phyloP scores from a whole-genome alignment of 2,797 vertebrate genomes.

The Trematocara caparti region DNA sequence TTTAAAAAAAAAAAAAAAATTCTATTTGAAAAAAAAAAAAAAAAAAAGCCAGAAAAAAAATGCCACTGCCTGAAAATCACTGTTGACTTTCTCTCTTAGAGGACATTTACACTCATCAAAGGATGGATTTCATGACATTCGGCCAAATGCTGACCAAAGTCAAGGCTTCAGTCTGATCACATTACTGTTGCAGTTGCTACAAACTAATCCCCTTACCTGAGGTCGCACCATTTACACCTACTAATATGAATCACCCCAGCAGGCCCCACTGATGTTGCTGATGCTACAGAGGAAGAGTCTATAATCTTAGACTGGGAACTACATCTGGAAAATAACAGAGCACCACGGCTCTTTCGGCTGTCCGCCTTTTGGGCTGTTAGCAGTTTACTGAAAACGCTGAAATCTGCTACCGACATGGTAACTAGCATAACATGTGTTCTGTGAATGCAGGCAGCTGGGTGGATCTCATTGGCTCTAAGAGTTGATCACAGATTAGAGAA shows the following conservation, averaged over 20 bases:
- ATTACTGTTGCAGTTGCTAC: neutral
- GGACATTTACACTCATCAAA: conserved; percentile 17
- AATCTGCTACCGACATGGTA: neutral
- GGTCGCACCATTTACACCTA: neutral
- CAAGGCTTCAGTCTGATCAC: conserved; percentile 28
- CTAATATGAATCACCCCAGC: neutral
- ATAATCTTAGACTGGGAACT: neutral
- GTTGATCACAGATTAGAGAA: neutral
- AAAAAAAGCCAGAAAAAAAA: neutral
- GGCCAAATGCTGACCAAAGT: conserved; percentile 43
- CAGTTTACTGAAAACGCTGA: neutral
- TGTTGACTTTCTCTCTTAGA: neutral
- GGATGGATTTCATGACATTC: conserved; percentile 25
- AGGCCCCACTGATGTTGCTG: neutral
- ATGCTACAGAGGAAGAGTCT: neutral
- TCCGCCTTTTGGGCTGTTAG: neutral
- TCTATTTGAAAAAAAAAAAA: neutral
- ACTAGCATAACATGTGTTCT: neutral
- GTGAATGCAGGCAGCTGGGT: neutral
- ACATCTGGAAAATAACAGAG: neutral
- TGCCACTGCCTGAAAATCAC: neutral
- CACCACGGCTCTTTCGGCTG: neutral
- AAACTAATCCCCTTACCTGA: conserved; percentile 12
- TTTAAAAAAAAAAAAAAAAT: neutral
- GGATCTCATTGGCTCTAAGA: neutral